Evolutionary conservation across 2,113 vertebrate species (phyloP).

Genomic region (Andinoacara biseriatus): DNA sequence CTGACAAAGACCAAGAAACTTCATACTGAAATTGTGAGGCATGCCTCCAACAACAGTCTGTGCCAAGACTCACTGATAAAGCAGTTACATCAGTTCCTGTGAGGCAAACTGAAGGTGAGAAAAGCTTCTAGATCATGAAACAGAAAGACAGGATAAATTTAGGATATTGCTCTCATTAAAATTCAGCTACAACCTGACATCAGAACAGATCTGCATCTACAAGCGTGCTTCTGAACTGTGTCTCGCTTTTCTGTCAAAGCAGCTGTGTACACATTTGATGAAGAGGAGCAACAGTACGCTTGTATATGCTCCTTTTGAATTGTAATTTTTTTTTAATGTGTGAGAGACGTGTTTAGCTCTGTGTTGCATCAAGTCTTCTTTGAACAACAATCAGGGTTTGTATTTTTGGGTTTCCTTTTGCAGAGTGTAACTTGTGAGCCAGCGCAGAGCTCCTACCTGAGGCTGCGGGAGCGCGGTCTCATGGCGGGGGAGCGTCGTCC

Average conservation of each 20-base stretch:
- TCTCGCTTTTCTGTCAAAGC: no score
- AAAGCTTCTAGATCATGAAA: not conserved
- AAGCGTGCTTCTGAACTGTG: no score
- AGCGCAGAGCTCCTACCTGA: slow-evolving; percentile 77
- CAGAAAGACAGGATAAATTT: not conserved
- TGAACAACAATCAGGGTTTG: not conserved
- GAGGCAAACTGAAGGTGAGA: not conserved
- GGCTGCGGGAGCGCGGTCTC: slow-evolving; percentile 94
- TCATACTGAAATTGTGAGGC: not conserved
- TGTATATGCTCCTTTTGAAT: not conserved
- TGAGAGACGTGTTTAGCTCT: not conserved
- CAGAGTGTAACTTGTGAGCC: not conserved
- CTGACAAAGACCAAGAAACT: not conserved
- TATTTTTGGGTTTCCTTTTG: not conserved
- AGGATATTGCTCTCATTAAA: not conserved
- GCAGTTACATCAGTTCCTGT: not conserved
- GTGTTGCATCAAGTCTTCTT: not conserved
- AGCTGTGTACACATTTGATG: not conserved
- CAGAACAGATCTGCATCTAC: not conserved
- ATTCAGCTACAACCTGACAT: not conserved
- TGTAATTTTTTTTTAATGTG: not conserved
- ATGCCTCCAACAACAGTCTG: not conserved
- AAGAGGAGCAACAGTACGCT: not conserved
- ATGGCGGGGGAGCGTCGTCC: slow-evolving; percentile 91
- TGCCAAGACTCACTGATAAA: not conserved